Evolutionary conservation across 2,113 vertebrate species (phyloP), one percentile per base, ranked within the genome.

Genomic region (Malurus elegans): DNA sequence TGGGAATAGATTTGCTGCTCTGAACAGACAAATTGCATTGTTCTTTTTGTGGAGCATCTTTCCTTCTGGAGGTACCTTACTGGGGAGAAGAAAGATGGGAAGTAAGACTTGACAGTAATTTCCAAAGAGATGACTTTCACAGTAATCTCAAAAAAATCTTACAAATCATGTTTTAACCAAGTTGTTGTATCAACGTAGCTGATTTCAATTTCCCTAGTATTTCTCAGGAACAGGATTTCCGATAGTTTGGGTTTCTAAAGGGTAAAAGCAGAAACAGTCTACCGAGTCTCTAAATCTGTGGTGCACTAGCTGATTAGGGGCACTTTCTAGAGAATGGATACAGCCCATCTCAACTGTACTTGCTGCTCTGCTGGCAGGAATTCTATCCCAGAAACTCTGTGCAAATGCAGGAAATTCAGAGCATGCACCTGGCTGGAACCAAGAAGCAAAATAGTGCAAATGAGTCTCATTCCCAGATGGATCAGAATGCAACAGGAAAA

Each of bases 401-500:
- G 51, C 74, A 92, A 80, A 61, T 34, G 16, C 67, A 40, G 81
- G 60, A 84, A 88, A 95, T 85, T 70, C 47, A 58, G 65, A 92
- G 86, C 42, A 40, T 40, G 31, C 79, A 86, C 53, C 61, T 95
- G 76, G 34, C 50, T 91, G 61, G 70, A 83, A 93, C 57, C 21
- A 44, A 81, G 87, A 89, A 51, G 38, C 65, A 79, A 92, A 94
- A 82, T 54, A 70, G 18, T 47, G 31, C 42, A 79, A 56, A 73
- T 73, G 64, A 83, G 28, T 58, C 44, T 70, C 78, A 82, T 75
- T 95, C 85, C 58, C 73, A 74, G 86, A 86, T 79, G 82, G 79
- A 54, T 12, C 51, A 16, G 70, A 93, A 94, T 87, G 91, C 45
- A 58, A 86, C 85, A 81, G 48, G 57, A 70, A 86, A 96, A 83